Evolutionary conservation across 1,140 invertebrate genomes (phyloP).

Genomic region (Bombus sylvicola): DNA sequence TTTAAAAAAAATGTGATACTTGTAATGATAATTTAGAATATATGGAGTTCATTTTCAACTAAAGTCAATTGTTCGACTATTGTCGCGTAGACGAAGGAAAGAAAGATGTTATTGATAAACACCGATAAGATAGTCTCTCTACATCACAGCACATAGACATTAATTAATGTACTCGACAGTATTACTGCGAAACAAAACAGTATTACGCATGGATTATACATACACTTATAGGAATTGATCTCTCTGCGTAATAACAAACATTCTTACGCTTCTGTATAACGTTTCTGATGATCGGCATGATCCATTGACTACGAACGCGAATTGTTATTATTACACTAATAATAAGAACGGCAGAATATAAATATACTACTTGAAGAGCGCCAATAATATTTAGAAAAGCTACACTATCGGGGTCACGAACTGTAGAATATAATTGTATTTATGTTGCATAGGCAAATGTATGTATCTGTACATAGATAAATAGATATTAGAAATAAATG

Average conservation of each 20-base stretch:
- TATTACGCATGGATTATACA: slow-evolving; percentile 28
- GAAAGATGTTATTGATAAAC: not conserved
- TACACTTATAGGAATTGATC: slow-evolving; percentile 42
- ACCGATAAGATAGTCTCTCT: not conserved
- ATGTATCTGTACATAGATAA: slow-evolving; percentile 67
- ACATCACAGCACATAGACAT: slow-evolving; percentile 4
- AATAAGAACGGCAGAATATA: slow-evolving; percentile 3
- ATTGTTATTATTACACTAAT: not conserved
- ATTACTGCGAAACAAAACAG: not conserved
- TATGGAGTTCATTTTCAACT: not conserved
- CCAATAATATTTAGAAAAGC: not conserved
- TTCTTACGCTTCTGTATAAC: slow-evolving; percentile 32
- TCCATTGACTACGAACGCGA: not conserved
- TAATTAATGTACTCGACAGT: slow-evolving; percentile 3
- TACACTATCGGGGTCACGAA: slow-evolving; percentile 24
- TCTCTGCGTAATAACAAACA: slow-evolving; percentile 36
- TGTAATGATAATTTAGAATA: not conserved
- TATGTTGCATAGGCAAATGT: slow-evolving; percentile 61
- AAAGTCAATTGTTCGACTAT: slow-evolving; percentile 3
- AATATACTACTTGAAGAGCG: not conserved
- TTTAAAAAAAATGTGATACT: slow-evolving; percentile 11
- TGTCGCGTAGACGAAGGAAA: not conserved
- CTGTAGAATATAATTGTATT: slow-evolving; percentile 57
- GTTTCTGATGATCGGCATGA: slow-evolving; percentile 10
- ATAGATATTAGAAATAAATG: slow-evolving; percentile 70